Conservation (phyloP, 2,797 vertebrate species). For the Salarias fasciatus region DNA sequence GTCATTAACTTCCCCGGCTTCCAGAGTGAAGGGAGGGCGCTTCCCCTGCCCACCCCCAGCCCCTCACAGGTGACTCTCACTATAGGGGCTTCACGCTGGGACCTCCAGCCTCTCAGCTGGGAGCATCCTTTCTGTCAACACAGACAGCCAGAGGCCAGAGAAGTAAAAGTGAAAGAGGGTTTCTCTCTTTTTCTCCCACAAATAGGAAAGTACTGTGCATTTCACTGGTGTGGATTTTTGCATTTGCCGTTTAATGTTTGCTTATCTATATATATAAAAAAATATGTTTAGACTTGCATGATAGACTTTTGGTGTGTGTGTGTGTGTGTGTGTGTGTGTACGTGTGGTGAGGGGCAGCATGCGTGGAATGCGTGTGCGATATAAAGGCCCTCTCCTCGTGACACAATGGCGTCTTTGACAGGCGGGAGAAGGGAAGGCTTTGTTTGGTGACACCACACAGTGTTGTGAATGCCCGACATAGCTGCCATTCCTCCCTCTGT, state of each 20-base stretch:
- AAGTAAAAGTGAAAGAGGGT: slow-evolving; percentile 19
- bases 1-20: slow-evolving; percentile 73
- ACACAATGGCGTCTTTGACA: slow-evolving; percentile 97
- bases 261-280: slow-evolving; percentile 3
- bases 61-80: slow-evolving; percentile 72
- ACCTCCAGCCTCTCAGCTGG: slow-evolving; percentile 59
- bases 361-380: slow-evolving; percentile 93
- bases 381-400: slow-evolving; percentile 87
- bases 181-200: too few species aligned
- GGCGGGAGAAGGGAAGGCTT: slow-evolving; percentile 92
- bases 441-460: slow-evolving; percentile 94
- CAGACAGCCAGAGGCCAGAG: slow-evolving; percentile 30
- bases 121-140: slow-evolving; percentile 53
- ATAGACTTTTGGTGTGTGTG: slow-evolving; percentile 6
- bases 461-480: slow-evolving; percentile 97
- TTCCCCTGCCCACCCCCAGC: slow-evolving; percentile 48
- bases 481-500: slow-evolving; percentile 89
- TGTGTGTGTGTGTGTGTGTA: background rate
- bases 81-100: slow-evolving; percentile 57
- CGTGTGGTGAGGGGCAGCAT: slow-evolving; percentile 80
- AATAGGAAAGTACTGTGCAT: background rate
- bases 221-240: background rate
- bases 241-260: background rate
- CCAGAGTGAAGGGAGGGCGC: slow-evolving; percentile 50
- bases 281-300: slow-evolving; percentile 9